A percentile compares a stretch with the other conserved stretches of the same genome.
Conservation (phyloP, 2,888 invertebrate genomes). For the Monoplex corrugatus region DNA sequence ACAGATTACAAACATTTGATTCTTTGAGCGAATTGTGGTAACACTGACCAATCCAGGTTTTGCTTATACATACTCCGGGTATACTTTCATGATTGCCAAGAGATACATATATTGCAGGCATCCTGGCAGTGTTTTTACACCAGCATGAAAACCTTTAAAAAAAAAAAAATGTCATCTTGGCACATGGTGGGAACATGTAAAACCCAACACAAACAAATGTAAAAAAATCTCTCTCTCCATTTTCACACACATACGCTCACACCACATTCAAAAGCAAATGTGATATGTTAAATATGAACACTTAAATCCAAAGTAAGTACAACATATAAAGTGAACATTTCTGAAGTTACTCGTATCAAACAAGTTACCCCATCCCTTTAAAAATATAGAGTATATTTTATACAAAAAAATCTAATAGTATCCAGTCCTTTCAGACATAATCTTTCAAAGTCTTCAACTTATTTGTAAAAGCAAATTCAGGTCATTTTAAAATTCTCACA, state of each 20-base stretch:
- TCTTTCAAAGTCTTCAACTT: background rate
- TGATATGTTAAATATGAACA: slow-evolving; percentile 28
- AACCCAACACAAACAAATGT: background rate
- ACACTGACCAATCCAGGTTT: background rate
- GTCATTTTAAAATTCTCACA: background rate
- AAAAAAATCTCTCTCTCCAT: background rate
- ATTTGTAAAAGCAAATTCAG: background rate
- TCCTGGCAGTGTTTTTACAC: background rate
- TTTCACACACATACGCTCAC: background rate
- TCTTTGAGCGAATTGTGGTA: too few species aligned
- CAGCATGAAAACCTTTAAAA: background rate
- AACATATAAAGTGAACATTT: background rate
- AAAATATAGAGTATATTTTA: background rate
- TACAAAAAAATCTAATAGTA: background rate
- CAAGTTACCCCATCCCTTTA: background rate
- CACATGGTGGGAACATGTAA: slow-evolving; percentile 2
- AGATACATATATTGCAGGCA: background rate
- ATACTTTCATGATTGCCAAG: background rate
- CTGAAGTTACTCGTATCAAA: background rate
- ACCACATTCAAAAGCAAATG: slow-evolving; percentile 27
- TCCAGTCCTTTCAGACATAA: too few species aligned
- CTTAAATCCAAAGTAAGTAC: background rate
- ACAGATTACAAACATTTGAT: too few species aligned
- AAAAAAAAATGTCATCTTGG: background rate
- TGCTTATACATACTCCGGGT: background rate